phyloP scores from a whole-genome alignment of 2,797 vertebrate species.

The Danionella dracula region DNA sequence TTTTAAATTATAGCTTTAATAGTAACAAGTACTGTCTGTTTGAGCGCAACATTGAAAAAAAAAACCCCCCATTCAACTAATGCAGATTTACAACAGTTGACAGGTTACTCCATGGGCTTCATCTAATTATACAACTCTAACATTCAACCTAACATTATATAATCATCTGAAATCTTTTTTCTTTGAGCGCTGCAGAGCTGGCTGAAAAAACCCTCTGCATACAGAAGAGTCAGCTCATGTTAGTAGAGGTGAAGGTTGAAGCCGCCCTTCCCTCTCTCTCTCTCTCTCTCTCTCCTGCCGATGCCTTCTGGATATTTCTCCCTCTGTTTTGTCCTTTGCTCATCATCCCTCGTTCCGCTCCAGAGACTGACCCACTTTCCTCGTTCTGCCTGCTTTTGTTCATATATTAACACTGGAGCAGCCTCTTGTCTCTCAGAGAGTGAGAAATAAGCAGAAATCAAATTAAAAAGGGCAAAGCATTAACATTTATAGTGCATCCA shows the following conservation, averaged over 20 bases:
- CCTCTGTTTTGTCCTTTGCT: conserved; percentile 7
- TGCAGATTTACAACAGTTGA: not conserved
- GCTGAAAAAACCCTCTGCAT: too few species aligned
- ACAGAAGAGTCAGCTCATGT: conserved; percentile 11
- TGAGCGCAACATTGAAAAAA: not conserved
- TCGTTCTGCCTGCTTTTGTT: conserved; percentile 9
- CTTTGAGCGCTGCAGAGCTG: not conserved
- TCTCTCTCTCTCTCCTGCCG: not conserved
- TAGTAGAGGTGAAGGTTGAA: conserved; percentile 20
- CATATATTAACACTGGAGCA: conserved; percentile 2
- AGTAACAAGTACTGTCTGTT: too few species aligned
- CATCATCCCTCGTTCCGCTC: conserved; percentile 13
- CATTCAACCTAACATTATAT: not conserved
- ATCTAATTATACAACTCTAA: not conserved
- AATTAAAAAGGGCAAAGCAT: not conserved
- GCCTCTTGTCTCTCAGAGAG: not conserved
- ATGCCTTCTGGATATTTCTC: conserved; percentile 8
- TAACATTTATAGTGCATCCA: not conserved
- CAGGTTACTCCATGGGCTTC: not conserved
- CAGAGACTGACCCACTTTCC: conserved; percentile 32
- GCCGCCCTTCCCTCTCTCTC: not conserved
- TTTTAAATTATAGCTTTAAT: too few species aligned
- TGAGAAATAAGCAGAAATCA: not conserved
- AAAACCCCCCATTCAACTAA: not conserved
- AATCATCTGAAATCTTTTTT: not conserved